phyloP scores from a whole-genome alignment of 2,113 vertebrate species.

The Channa argus region DNA sequence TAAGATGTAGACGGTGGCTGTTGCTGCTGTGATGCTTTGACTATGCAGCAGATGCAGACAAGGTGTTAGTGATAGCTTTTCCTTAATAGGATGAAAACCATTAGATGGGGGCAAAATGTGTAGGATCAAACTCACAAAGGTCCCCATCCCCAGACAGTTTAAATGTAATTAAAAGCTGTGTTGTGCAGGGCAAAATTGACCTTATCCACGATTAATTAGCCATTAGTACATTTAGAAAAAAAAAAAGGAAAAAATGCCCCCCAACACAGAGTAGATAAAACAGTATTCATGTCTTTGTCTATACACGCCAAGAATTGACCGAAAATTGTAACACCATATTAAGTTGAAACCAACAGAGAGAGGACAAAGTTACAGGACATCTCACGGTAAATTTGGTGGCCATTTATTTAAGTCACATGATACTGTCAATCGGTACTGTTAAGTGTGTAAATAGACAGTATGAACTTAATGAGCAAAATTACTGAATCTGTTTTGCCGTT shows the following conservation, averaged over 20 bases:
- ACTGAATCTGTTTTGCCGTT: not conserved
- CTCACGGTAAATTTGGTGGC: not conserved
- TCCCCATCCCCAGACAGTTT: slow-evolving; percentile 18
- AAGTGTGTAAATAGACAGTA: not conserved
- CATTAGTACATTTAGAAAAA: not conserved
- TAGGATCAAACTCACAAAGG: slow-evolving; percentile 51
- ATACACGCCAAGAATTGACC: too few relatives aligned
- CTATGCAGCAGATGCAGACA: slow-evolving; percentile 31
- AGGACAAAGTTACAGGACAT: not conserved
- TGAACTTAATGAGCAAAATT: not conserved
- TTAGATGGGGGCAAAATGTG: slow-evolving; percentile 12
- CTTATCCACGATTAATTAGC: slow-evolving; percentile 9
- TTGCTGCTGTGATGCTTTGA: slow-evolving; percentile 15
- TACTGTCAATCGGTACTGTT: not conserved
- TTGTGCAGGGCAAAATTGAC: slow-evolving; percentile 16
- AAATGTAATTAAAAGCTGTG: slow-evolving; percentile 19
- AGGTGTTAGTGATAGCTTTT: slow-evolving; percentile 41
- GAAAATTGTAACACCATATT: too few relatives aligned
- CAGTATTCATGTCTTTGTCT: not conserved
- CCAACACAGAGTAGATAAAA: not conserved
- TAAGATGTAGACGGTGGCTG: slow-evolving; percentile 2
- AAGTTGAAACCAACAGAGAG: too few relatives aligned
- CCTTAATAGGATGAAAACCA: slow-evolving; percentile 37
- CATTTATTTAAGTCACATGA: not conserved
- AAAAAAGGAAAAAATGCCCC: not conserved